Evolutionary conservation across 2,113 vertebrate species (phyloP).

Genomic region (Columba janthina): DNA sequence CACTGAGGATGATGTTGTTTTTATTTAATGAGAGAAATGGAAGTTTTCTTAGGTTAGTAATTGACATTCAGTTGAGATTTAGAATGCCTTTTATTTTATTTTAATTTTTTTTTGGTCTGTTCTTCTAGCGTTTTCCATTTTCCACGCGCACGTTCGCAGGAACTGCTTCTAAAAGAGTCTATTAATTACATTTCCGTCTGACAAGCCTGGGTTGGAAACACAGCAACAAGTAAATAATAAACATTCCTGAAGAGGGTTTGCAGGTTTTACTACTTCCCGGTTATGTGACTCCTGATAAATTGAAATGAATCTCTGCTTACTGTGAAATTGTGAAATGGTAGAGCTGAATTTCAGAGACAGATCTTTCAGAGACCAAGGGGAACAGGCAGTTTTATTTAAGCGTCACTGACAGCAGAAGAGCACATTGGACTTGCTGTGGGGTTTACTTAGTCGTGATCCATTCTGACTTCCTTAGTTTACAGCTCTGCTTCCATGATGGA

Average conservation of each 20-base stretch:
- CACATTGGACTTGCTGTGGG: not conserved
- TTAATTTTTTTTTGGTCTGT: too few relatives aligned
- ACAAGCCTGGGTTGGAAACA: not conserved
- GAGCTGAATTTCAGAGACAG: not conserved
- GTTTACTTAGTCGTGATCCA: rapidly evolving
- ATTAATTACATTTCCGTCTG: not conserved
- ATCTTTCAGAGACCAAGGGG: not conserved
- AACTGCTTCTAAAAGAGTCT: not conserved
- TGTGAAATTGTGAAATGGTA: rapidly evolving
- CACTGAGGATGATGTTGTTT: not conserved
- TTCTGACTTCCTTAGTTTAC: not conserved
- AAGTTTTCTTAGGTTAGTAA: not conserved
- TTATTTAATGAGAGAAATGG: not conserved
- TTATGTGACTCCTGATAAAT: not conserved
- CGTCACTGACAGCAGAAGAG: not conserved
- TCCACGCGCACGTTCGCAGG: not conserved
- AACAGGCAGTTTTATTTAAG: not conserved
- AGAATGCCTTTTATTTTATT: not conserved
- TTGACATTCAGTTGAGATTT: not conserved
- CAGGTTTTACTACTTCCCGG: not conserved
- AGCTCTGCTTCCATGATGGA: not conserved
- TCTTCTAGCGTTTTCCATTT: not conserved
- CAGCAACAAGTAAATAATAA: not conserved
- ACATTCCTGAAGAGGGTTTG: not conserved
- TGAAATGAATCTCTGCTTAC: not conserved